These are phyloP conservation scores for Drosophila funebris DNA, from an alignment of 1,140 invertebrate species.

Conservation along the genomic window DNA sequence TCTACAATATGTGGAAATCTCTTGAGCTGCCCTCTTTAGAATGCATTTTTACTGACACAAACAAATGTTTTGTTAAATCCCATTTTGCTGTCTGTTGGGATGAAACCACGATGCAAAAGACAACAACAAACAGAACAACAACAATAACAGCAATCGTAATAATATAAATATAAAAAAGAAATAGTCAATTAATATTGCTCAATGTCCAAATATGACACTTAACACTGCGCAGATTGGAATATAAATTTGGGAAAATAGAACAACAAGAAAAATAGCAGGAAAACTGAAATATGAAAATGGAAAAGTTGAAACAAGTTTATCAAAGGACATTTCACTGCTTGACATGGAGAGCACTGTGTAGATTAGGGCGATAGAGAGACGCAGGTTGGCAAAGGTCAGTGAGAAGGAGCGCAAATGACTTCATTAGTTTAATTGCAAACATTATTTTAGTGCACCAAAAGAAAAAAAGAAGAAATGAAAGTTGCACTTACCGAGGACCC, in stretches of 20 bases:
- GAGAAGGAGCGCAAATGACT: slow-evolving; percentile 55
- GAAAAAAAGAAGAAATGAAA: neutral
- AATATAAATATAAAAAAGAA: slow-evolving; percentile 30
- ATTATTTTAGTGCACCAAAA: slow-evolving; percentile 58
- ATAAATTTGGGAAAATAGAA: slow-evolving; percentile 34
- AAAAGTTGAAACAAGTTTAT: slow-evolving; percentile 24
- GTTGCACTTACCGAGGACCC: slow-evolving; percentile 38
- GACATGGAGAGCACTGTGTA: neutral
- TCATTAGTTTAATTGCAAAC: slow-evolving; percentile 81
- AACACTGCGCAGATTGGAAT: slow-evolving; percentile 57
- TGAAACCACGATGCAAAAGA: neutral
- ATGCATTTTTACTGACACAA: slow-evolving; percentile 3
- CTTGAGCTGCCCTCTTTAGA: slow-evolving; percentile 5
- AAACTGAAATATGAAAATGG: neutral
- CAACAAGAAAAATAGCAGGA: neutral
- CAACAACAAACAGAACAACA: no score
- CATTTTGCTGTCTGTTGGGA: slow-evolving; percentile 36
- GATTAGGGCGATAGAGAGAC: neutral
- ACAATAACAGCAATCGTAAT: neutral
- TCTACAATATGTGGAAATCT: neutral
- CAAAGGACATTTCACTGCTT: slow-evolving; percentile 6
- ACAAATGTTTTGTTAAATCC: slow-evolving; percentile 23
- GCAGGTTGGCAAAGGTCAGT: slow-evolving; percentile 2
- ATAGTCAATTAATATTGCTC: slow-evolving; percentile 67
- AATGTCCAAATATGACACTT: slow-evolving; percentile 68